phyloP scores from a whole-genome alignment of 2,797 vertebrate species.

The Rhyacichthys aspro region DNA sequence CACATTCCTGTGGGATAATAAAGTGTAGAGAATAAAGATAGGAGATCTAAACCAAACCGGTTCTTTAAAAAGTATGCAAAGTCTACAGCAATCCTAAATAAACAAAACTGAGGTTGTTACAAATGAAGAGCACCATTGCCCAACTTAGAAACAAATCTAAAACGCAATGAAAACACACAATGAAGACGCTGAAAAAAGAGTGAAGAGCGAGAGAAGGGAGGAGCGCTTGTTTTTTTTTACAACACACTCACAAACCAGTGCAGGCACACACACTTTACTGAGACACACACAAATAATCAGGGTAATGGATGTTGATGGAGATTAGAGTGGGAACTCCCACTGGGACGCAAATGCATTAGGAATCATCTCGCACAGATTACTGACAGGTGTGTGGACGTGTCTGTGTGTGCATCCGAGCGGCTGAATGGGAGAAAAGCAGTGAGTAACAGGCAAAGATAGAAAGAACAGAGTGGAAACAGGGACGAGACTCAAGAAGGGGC shows the following conservation, averaged over 20 bases:
- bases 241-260: slow-evolving; percentile 26
- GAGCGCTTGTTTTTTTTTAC: slow-evolving; percentile 29
- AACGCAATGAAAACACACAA: slow-evolving; percentile 32
- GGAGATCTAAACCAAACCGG: not conserved
- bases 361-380: slow-evolving; percentile 79
- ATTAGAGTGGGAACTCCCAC: slow-evolving; percentile 78
- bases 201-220: slow-evolving; percentile 22
- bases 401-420: slow-evolving; percentile 44
- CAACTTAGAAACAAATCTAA: slow-evolving; percentile 32
- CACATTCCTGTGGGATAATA: not conserved
- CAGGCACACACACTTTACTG: slow-evolving; percentile 18
- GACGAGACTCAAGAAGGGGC: slow-evolving; percentile 21
- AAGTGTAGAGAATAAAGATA: not conserved
- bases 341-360: slow-evolving; percentile 74
- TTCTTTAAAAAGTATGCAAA: slow-evolving; percentile 29
- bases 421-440: slow-evolving; percentile 64
- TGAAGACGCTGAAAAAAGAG: slow-evolving; percentile 35
- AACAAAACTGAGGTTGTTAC: slow-evolving; percentile 9
- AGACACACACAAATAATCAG: slow-evolving; percentile 69
- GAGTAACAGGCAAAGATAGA: slow-evolving; percentile 59
- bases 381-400: slow-evolving; percentile 68
- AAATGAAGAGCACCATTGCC: slow-evolving; percentile 9
- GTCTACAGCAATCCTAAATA: slow-evolving; percentile 12
- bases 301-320: slow-evolving; percentile 79
- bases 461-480: slow-evolving; percentile 3